These are phyloP conservation scores for Penaeus chinensis DNA, from an alignment of 1,140 invertebrate species.

Conservation along the genomic window DNA sequence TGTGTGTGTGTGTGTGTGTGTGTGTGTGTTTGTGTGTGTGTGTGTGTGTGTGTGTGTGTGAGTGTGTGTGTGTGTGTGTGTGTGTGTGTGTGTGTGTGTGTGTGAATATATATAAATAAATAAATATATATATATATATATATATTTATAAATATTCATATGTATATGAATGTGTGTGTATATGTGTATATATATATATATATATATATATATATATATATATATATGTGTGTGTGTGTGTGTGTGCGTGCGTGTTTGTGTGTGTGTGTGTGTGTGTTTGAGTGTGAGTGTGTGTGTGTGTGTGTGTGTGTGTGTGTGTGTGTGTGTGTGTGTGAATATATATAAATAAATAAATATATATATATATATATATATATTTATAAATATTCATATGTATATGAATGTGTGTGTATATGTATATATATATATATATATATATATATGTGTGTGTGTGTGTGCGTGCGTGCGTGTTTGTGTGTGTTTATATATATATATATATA, in stretches of 20 bases:
- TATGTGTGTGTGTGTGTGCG: no score
- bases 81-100: conserved; percentile 21
- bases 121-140: conserved; percentile 36
- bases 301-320: no score
- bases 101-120: not conserved
- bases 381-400: no score
- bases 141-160: conserved; percentile 15
- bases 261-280: no score
- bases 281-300: no score
- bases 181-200: not conserved
- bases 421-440: no score
- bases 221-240: not conserved
- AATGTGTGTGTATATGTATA: no score
- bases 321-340: no score
- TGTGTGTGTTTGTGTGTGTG: not conserved
- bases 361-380: no score
- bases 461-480: no score
- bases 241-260: not conserved
- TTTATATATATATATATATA: no score
- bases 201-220: conserved; percentile 20
- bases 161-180: not conserved
- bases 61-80: conserved; percentile 25
- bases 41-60: conserved; percentile 14
- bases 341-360: no score
- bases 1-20: conserved; percentile 29